Conservation (phyloP, 2,113 vertebrate genomes). For the Arvicanthis niloticus region DNA sequence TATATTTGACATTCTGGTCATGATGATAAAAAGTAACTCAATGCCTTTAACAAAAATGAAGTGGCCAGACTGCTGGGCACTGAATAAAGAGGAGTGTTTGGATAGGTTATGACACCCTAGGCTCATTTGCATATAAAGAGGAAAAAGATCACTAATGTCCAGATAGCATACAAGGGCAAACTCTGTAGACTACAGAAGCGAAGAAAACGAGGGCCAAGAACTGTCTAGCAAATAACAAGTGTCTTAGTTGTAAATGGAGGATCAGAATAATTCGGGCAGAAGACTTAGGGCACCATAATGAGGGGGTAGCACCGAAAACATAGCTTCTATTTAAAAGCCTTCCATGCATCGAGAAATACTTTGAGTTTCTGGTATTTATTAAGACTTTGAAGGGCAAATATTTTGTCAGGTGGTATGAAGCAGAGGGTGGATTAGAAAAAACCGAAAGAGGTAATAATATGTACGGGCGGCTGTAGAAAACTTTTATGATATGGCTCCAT, state of each 20-base stretch:
- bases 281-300: neutral
- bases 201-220: neutral
- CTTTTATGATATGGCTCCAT: constrained; percentile 52
- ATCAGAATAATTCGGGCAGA: neutral
- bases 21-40: neutral
- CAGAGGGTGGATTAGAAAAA: constrained; percentile 56
- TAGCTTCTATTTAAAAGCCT: constrained; percentile 54
- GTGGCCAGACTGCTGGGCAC: neutral
- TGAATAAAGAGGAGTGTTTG: neutral
- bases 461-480: constrained; percentile 43
- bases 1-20: neutral
- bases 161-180: neutral
- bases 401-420: constrained; percentile 76
- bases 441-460: constrained; percentile 20
- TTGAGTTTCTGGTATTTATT: constrained; percentile 74
- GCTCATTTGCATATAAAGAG: neutral
- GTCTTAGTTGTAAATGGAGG: neutral
- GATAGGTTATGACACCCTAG: neutral
- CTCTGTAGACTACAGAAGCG: neutral
- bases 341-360: constrained; percentile 38
- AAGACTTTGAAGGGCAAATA: constrained; percentile 74
- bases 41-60: neutral
- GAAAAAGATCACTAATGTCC: neutral
- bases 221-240: neutral
- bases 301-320: neutral